Conservation (phyloP, 2,113 vertebrate species). For the Protobothrops mucrosquamatus region DNA sequence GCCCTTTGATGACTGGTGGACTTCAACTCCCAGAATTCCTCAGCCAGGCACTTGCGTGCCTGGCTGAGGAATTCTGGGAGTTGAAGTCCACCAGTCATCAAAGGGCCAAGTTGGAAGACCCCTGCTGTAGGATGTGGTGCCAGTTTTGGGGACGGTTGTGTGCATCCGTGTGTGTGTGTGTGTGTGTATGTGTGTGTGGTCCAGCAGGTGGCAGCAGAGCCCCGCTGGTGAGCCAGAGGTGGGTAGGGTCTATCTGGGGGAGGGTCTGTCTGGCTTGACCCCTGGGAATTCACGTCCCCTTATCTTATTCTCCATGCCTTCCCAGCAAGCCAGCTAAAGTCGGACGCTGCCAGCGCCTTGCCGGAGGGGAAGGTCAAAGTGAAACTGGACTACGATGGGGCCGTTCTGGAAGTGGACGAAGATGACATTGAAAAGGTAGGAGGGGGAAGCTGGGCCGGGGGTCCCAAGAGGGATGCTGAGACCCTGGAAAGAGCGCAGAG, state of each 20-base stretch:
- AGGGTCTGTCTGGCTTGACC: too few species aligned
- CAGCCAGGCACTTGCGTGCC: too few species aligned
- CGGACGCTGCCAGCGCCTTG: constrained; percentile 67
- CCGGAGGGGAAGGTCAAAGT: constrained; percentile 92
- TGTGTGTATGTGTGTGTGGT: background rate
- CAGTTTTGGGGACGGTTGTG: too few species aligned
- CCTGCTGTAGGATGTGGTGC: too few species aligned
- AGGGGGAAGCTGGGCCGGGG: background rate
- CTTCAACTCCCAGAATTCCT: too few species aligned
- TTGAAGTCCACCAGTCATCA: too few species aligned
- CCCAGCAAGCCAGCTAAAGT: constrained; percentile 85
- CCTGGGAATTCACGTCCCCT: background rate
- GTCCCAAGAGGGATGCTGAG: too few species aligned
- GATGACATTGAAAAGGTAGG: constrained; percentile 95
- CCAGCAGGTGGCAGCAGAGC: fast-evolving
- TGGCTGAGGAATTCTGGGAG: too few species aligned
- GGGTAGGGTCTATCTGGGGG: background rate
- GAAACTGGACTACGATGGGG: constrained; percentile 87
- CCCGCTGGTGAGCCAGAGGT: background rate
- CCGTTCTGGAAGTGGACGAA: constrained; percentile 91
- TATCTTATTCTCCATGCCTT: background rate
- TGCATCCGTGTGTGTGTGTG: too few species aligned
- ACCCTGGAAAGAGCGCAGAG: too few species aligned
- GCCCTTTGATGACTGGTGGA: too few species aligned
- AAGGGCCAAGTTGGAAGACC: too few species aligned